phyloP scores from a whole-genome alignment of 1,140 invertebrate genomes.

The Leptinotarsa undecemlineata region DNA sequence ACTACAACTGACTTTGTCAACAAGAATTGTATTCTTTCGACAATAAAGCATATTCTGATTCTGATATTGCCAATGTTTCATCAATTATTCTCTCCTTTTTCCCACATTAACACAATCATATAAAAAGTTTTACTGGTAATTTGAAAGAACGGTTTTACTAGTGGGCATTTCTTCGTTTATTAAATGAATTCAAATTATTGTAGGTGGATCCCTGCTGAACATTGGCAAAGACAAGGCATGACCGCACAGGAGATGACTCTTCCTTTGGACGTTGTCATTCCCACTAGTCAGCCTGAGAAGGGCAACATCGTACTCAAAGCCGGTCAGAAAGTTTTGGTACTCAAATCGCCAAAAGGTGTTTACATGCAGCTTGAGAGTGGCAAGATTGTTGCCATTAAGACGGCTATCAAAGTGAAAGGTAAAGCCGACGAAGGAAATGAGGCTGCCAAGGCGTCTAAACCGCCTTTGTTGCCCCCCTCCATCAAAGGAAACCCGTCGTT shows the following conservation, averaged over 20 bases:
- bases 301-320: slow-evolving; percentile 86
- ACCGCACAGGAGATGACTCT: slow-evolving; percentile 92
- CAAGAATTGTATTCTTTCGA: no score
- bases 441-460: slow-evolving; percentile 30
- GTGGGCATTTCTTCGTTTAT: no score
- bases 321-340: slow-evolving; percentile 89
- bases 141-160: no score
- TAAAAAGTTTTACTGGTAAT: no score
- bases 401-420: slow-evolving; percentile 71
- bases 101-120: no score
- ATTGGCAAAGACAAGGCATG: slow-evolving; percentile 90
- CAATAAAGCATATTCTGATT: no score
- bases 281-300: slow-evolving; percentile 85
- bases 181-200: no score
- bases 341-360: slow-evolving; percentile 93
- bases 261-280: slow-evolving; percentile 91
- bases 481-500: slow-evolving; percentile 68
- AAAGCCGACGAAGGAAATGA: slow-evolving; percentile 60
- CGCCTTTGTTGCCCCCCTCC: slow-evolving; percentile 56
- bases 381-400: slow-evolving; percentile 94
- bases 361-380: slow-evolving; percentile 94
- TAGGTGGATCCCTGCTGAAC: slow-evolving; percentile 81
- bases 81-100: no score
- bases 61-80: no score
- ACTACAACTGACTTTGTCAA: no score